Conservation (phyloP, 2,797 vertebrate genomes). For the Calcarius lapponicus region DNA sequence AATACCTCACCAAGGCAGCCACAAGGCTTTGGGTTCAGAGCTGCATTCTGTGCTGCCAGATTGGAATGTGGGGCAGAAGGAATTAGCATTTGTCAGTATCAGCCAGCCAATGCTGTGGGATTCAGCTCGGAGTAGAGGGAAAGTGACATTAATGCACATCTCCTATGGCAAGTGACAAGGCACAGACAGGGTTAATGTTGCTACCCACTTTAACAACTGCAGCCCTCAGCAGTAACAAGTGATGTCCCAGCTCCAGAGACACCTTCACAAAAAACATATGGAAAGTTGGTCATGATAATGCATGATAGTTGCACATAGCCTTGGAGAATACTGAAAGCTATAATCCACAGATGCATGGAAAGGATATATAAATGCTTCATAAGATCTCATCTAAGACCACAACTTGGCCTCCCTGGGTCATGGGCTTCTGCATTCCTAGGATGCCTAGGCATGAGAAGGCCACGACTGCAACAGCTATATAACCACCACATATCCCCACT, state of each 20-base stretch:
- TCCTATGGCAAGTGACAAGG: background rate
- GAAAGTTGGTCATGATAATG: background rate
- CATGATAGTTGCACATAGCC: background rate
- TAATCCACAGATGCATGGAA: background rate
- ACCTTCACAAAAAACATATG: background rate
- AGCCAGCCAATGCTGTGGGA: background rate
- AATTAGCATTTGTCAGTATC: background rate
- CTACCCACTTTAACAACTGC: background rate
- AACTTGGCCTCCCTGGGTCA: slow-evolving; percentile 16
- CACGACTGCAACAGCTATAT: background rate
- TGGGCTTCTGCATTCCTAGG: slow-evolving; percentile 18
- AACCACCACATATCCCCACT: background rate
- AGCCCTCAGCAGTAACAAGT: background rate
- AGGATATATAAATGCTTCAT: background rate
- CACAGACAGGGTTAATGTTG: background rate
- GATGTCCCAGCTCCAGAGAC: background rate
- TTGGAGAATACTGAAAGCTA: background rate
- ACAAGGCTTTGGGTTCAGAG: accelerated
- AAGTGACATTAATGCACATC: background rate
- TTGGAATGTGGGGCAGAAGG: accelerated
- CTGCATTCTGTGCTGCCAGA: background rate
- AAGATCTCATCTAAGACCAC: slow-evolving; percentile 3
- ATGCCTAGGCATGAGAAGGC: slow-evolving; percentile 35
- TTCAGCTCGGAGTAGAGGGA: background rate
- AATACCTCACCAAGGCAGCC: background rate